Conservation (phyloP, 2,888 invertebrate genomes). For the Neuroscelio doddi region DNA sequence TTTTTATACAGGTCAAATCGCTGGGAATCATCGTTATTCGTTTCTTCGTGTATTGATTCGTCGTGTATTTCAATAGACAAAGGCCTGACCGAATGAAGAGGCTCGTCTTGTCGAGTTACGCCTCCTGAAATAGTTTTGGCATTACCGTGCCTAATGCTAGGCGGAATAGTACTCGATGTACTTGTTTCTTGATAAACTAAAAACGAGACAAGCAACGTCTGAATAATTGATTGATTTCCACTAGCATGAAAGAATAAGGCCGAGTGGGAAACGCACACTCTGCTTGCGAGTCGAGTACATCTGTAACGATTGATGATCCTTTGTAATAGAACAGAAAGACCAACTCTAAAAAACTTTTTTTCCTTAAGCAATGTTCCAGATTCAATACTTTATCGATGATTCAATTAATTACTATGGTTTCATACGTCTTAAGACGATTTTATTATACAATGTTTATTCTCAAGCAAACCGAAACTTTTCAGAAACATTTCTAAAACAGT, state of each 20-base stretch:
- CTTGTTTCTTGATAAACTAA: slow-evolving; percentile 48
- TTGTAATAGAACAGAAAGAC: too few species aligned
- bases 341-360: too few species aligned
- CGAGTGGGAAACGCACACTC: slow-evolving; percentile 23
- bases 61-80: slow-evolving; percentile 23
- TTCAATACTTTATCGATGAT: too few species aligned
- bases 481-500: too few species aligned
- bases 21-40: slow-evolving; percentile 19
- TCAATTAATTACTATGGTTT: too few species aligned
- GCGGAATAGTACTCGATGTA: slow-evolving; percentile 22
- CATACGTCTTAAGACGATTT: too few species aligned
- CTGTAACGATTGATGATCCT: slow-evolving; percentile 45
- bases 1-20: slow-evolving; percentile 3
- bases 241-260: slow-evolving; percentile 22
- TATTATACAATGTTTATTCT: too few species aligned
- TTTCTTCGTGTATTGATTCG: slow-evolving; percentile 25
- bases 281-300: slow-evolving; percentile 4
- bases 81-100: slow-evolving; percentile 15
- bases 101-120: slow-evolving; percentile 35
- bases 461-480: too few species aligned
- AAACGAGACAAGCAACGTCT: slow-evolving; percentile 35
- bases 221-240: slow-evolving; percentile 49
- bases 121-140: slow-evolving; percentile 30
- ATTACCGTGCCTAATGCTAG: slow-evolving; percentile 26
- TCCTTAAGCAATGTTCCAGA: too few species aligned